Percentiles rank a stretch among this genome's conserved stretches.
phyloP scores from a whole-genome alignment of 1,140 invertebrate species.

The Lamellibrachia luymesi region DNA sequence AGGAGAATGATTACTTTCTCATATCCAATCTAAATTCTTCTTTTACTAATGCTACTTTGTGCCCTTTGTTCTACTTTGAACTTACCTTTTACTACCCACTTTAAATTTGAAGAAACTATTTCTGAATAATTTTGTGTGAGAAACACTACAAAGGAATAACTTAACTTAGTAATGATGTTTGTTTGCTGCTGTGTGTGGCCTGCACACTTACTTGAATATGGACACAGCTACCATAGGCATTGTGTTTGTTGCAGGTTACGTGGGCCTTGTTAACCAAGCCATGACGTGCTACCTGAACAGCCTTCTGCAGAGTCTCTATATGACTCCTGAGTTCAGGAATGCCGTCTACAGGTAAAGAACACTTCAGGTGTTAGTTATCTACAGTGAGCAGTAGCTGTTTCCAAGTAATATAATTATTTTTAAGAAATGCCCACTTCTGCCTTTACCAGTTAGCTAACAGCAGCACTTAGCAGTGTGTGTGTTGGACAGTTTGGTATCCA shows the following conservation, averaged over 20 bases:
- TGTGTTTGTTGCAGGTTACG: slow-evolving; percentile 61
- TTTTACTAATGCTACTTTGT: too few species aligned
- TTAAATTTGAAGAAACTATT: too few species aligned
- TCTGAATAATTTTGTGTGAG: too few species aligned
- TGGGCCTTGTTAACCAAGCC: slow-evolving; percentile 88
- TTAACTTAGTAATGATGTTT: not conserved
- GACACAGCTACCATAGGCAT: not conserved
- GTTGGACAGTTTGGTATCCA: not conserved
- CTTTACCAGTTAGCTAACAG: not conserved
- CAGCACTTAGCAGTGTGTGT: not conserved
- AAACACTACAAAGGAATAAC: too few species aligned
- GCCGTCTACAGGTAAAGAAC: slow-evolving; percentile 71
- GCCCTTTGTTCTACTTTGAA: too few species aligned
- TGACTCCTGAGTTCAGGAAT: slow-evolving; percentile 95
- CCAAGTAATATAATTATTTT: not conserved
- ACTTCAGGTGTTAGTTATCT: not conserved
- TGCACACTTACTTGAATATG: not conserved
- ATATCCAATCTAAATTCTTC: too few species aligned
- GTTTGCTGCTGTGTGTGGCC: not conserved
- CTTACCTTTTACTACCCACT: too few species aligned
- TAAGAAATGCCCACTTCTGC: not conserved
- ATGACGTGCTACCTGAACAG: slow-evolving; percentile 95
- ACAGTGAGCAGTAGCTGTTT: not conserved
- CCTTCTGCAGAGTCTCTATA: slow-evolving; percentile 83
- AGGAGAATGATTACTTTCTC: not conserved